These are phyloP conservation scores for Lucinisca nassula DNA, from an alignment of 2,888 invertebrate species.

Conservation along the genomic window DNA sequence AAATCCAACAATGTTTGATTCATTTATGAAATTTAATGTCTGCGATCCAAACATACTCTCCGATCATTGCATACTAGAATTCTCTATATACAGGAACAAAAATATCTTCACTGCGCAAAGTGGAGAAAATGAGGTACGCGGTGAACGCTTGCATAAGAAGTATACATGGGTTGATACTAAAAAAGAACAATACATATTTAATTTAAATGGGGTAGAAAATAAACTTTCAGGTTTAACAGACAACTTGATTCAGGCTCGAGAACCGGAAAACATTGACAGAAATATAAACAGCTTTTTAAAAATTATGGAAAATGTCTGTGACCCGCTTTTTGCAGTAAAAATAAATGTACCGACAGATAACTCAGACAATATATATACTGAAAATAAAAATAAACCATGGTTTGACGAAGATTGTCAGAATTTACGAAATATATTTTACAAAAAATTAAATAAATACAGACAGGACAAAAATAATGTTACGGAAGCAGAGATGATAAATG, in stretches of 20 bases:
- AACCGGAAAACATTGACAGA: background rate
- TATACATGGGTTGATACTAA: background rate
- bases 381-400: too few species aligned
- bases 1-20: background rate
- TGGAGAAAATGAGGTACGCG: background rate
- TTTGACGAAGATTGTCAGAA: too few species aligned
- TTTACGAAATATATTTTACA: too few species aligned
- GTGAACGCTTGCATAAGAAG: background rate
- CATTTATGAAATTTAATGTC: background rate
- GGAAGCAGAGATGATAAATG: too few species aligned
- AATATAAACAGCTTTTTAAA: too few species aligned
- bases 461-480: too few species aligned
- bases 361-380: too few species aligned
- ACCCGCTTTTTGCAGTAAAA: too few species aligned
- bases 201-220: background rate
- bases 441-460: too few species aligned
- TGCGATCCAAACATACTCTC: background rate
- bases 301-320: too few species aligned
- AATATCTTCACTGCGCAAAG: background rate
- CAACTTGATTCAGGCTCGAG: background rate
- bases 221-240: background rate
- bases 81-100: background rate
- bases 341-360: too few species aligned
- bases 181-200: background rate
- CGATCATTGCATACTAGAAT: background rate